phyloP scores from a whole-genome alignment of 2,797 vertebrate species.

The Distichodus sexfasciatus region DNA sequence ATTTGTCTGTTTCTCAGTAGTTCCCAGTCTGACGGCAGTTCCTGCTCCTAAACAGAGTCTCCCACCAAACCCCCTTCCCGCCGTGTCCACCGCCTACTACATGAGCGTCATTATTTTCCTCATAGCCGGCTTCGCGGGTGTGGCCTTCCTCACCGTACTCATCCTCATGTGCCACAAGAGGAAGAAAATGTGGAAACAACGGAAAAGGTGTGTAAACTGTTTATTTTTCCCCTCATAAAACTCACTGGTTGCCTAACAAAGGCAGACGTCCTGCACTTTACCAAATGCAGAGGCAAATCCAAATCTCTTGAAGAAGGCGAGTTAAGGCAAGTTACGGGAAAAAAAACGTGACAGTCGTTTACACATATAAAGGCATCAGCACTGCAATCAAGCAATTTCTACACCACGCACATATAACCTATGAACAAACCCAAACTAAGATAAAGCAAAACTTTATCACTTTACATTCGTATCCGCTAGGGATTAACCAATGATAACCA shows the following conservation, averaged over 20 bases:
- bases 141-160: conserved; percentile 71
- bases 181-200: conserved; percentile 80
- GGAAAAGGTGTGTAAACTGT: conserved; percentile 74
- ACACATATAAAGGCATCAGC: no score
- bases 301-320: no score
- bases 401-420: no score
- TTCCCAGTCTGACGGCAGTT: conserved; percentile 65
- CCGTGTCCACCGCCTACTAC: conserved; percentile 82
- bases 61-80: conserved; percentile 51
- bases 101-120: conserved; percentile 90
- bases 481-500: no score
- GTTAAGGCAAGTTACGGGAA: no score
- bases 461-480: no score
- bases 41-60: conserved; percentile 61
- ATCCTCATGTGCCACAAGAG: conserved; percentile 79
- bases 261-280: no score
- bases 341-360: no score
- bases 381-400: no score
- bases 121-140: conserved; percentile 79
- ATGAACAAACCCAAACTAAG: no score
- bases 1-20: conserved; percentile 27
- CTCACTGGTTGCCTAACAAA: neutral
- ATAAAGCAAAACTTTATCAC: no score
- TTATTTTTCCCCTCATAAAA: neutral
- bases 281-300: no score